Evolutionary conservation across 2,797 vertebrate species (phyloP).

Genomic region (Macropus fuliginosus): DNA sequence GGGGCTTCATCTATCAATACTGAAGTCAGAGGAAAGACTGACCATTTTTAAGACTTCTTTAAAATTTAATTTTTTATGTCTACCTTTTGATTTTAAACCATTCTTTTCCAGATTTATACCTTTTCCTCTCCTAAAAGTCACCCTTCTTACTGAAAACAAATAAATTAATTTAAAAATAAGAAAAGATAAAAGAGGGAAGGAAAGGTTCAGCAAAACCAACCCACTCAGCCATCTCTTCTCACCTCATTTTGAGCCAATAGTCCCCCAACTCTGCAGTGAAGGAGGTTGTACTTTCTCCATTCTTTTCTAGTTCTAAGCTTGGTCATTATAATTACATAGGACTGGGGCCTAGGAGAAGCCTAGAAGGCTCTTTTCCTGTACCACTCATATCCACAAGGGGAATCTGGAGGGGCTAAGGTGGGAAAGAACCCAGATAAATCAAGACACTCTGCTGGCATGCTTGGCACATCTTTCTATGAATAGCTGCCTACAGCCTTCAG

Average conservation of each 20-base stretch:
- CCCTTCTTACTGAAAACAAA: no score
- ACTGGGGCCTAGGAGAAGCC: background rate
- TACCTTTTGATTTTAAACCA: background rate
- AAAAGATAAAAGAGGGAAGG: no score
- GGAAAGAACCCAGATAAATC: background rate
- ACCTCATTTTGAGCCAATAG: background rate
- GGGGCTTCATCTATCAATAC: background rate
- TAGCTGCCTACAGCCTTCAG: background rate
- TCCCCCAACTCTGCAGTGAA: background rate
- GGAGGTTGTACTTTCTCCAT: background rate
- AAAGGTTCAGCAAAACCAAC: background rate
- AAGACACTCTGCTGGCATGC: background rate
- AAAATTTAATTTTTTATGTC: background rate
- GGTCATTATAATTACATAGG: background rate
- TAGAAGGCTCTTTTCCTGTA: background rate
- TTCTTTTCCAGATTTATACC: background rate
- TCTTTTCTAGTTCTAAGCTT: background rate
- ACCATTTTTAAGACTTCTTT: background rate
- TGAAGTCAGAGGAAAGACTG: background rate
- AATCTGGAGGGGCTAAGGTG: background rate
- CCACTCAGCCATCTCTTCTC: rapidly evolving
- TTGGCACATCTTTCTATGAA: background rate
- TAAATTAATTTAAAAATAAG: no score
- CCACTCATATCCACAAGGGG: background rate
- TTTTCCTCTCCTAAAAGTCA: background rate